Base-by-base conservation (phyloP, 2,888 invertebrate species). In the Autographa pulchrina region DNA sequence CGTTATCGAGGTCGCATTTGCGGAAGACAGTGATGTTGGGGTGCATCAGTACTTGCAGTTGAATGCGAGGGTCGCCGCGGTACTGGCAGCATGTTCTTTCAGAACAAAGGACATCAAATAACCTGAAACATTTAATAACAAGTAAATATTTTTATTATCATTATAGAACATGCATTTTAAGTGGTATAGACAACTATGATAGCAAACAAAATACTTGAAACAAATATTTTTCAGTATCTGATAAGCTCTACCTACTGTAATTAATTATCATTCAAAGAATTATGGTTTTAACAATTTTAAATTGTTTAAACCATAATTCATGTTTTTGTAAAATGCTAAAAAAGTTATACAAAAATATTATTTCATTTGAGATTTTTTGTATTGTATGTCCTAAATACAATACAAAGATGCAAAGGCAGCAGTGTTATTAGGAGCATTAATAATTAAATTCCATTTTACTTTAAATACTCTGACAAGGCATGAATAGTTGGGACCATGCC, bases 61-160 rank as follows among this genome's bases (percentile, higher is more conserved):
- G 96, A 74, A 94, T 83, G 66, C 94, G 90, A 72, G 96, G 95
- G 81, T 96, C 95, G 72, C 94, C 93, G 32, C 90, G 91, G 85
- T 93, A 93, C 77, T 88, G 90, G 86, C 92, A 92, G 85, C 91
- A 92, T 86, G 92, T 91, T 91, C 96, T 89, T 88, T 94, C 91
- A 79, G 93, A 92, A 93, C 96, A 96, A 88, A 96, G 93, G 89
- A 94, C 91, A 91, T 96, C 95, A 81, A 96, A 96, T 91, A 96
- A 93, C 91, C 96, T 96, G 95, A 77, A 95, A 94, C 83, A 86
- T 70, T 71, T 75, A 84, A 77, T 41, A 70, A 58, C 32, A 77
- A 67, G 70, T 82, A n/a, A 70, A 68, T 70, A 78, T 61, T 56
- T 54, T 20, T 41, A 62, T 38, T 65, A 25, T 25, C 25, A 25